phyloP scores from a whole-genome alignment of 1,140 invertebrate species.

The Triops cancriformis region DNA sequence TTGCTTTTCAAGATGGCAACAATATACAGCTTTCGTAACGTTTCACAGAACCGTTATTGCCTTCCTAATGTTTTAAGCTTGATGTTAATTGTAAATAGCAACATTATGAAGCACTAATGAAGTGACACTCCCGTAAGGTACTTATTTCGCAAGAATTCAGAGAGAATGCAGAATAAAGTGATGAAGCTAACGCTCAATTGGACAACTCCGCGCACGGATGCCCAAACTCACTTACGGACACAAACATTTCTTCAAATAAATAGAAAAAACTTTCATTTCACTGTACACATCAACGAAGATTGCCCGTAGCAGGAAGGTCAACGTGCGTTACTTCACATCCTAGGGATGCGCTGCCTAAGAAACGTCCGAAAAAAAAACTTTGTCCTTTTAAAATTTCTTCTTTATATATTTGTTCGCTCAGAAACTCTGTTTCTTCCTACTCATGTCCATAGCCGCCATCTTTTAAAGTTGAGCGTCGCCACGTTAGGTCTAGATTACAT shows the following conservation, averaged over 20 bases:
- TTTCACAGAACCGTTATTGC: background rate
- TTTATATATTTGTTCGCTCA: background rate
- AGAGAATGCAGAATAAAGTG: too few relatives aligned
- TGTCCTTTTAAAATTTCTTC: background rate
- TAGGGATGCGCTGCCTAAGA: background rate
- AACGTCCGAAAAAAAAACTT: too few relatives aligned
- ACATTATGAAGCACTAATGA: background rate
- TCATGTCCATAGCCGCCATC: too few relatives aligned
- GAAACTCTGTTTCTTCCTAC: too few relatives aligned
- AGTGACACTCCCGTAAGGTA: background rate
- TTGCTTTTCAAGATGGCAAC: background rate
- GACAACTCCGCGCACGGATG: background rate
- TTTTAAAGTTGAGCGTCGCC: too few relatives aligned
- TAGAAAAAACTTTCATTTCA: background rate
- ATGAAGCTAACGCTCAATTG: background rate
- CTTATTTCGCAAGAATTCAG: background rate
- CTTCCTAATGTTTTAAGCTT: background rate
- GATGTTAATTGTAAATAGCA: background rate
- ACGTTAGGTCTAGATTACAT: too few relatives aligned
- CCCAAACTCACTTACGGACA: background rate
- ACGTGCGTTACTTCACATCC: background rate
- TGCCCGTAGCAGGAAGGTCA: background rate
- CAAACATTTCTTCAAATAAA: background rate
- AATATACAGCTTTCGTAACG: background rate
- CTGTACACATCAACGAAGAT: background rate